These are phyloP conservation scores for Amniataba percoides DNA, from an alignment of 2,797 vertebrate species.

Conservation along the genomic window DNA sequence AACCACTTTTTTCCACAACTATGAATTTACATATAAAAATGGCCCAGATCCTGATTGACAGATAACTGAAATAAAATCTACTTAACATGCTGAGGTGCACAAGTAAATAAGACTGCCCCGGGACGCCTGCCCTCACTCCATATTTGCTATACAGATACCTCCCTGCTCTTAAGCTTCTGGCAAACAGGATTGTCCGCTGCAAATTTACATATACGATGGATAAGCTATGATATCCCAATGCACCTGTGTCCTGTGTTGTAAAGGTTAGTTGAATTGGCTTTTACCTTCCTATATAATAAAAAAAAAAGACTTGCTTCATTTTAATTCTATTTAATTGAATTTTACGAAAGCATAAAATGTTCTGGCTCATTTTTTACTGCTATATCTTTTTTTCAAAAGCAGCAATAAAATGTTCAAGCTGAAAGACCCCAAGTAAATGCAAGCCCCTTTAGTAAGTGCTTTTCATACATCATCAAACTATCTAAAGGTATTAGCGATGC, in stretches of 20 bases:
- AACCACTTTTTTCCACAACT: slow-evolving; percentile 4
- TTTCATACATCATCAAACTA: not conserved
- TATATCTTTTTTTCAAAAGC: not conserved
- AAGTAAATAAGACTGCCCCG: slow-evolving; percentile 43
- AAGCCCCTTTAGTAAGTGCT: not conserved
- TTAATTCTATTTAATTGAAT: not conserved
- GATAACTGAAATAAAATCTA: slow-evolving; percentile 50
- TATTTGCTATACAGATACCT: slow-evolving; percentile 63
- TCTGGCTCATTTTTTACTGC: not conserved
- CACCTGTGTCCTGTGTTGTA: slow-evolving; percentile 4
- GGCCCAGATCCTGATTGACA: slow-evolving; percentile 24
- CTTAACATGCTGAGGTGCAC: slow-evolving; percentile 56
- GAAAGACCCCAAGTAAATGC: not conserved
- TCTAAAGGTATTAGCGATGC: not conserved
- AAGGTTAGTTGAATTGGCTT: not conserved
- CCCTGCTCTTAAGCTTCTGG: slow-evolving; percentile 51
- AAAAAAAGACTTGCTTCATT: not conserved
- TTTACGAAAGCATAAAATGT: not conserved
- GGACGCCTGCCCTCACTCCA: not conserved
- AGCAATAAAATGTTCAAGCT: not conserved
- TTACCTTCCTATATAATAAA: not conserved
- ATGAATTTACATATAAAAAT: slow-evolving; percentile 24
- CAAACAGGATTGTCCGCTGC: slow-evolving; percentile 64
- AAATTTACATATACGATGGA: slow-evolving; percentile 60
- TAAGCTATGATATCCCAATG: slow-evolving; percentile 10